Evolutionary conservation across 1,140 invertebrate species (phyloP).

Genomic region (Bombus difficillimus): DNA sequence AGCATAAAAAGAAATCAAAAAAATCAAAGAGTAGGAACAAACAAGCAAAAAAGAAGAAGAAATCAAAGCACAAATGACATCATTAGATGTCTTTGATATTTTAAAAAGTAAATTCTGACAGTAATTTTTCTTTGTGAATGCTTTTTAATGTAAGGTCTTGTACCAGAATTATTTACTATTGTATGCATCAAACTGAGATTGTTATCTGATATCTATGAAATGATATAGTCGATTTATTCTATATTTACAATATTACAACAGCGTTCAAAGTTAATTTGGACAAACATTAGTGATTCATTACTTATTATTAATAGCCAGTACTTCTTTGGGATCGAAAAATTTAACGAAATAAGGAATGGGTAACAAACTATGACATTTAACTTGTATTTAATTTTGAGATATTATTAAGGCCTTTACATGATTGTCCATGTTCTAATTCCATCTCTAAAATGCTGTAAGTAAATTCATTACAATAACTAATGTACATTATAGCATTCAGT

Average conservation of each 20-base stretch:
- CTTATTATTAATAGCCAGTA: constrained; percentile 15
- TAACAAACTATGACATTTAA: constrained; percentile 10
- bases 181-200: constrained; percentile 28
- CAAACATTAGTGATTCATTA: constrained; percentile 21
- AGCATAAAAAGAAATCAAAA: constrained; percentile 82
- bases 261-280: constrained; percentile 42
- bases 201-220: constrained; percentile 34
- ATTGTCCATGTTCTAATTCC: constrained; percentile 54
- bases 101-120: constrained; percentile 32
- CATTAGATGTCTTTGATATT: constrained; percentile 61
- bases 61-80: constrained; percentile 83
- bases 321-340: constrained; percentile 32
- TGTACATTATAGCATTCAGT: constrained; percentile 69
- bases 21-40: constrained; percentile 81
- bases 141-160: constrained; percentile 46
- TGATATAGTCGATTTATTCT: constrained; percentile 39
- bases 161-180: constrained; percentile 40
- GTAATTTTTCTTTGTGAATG: constrained; percentile 44
- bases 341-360: constrained; percentile 15
- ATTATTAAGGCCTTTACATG: constrained; percentile 63
- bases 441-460: constrained; percentile 57
- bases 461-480: constrained; percentile 61
- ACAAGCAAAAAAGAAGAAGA: constrained; percentile 84
- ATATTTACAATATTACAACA: constrained; percentile 39
- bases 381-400: constrained; percentile 42